Conservation (phyloP, 2,888 invertebrate species). For the Drosophila neotestacea region DNA sequence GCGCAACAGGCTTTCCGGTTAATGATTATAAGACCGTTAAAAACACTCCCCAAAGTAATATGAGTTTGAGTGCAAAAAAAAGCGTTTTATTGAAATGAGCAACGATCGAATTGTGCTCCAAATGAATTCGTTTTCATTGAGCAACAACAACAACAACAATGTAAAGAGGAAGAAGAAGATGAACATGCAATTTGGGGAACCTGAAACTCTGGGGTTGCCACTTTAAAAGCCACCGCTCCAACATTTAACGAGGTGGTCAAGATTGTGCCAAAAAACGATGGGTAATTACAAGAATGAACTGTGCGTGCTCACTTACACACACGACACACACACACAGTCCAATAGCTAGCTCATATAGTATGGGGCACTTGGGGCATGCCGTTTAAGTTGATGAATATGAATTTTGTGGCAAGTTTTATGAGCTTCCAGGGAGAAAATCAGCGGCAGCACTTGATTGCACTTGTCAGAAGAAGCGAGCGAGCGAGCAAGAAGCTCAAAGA, state of each 20-base stretch:
- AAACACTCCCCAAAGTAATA: slow-evolving; percentile 31
- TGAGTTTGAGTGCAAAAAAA: slow-evolving; percentile 36
- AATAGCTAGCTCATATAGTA: background rate
- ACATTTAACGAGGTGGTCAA: slow-evolving; percentile 75
- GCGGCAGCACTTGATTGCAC: slow-evolving; percentile 48
- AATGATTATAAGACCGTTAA: slow-evolving; percentile 69
- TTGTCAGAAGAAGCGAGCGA: slow-evolving; percentile 35
- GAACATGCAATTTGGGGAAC: slow-evolving; percentile 50
- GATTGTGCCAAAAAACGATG: slow-evolving; percentile 76
- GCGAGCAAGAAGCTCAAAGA: slow-evolving; percentile 22
- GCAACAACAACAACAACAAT: slow-evolving; percentile 5
- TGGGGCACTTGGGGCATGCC: slow-evolving; percentile 56
- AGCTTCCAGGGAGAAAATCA: slow-evolving; percentile 26
- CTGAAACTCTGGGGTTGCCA: slow-evolving; percentile 1
- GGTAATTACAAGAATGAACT: slow-evolving; percentile 67
- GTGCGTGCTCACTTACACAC: slow-evolving; percentile 41
- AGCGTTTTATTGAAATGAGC: slow-evolving; percentile 71
- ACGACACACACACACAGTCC: background rate
- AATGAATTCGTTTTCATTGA: slow-evolving; percentile 72
- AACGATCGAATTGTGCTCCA: slow-evolving; percentile 69
- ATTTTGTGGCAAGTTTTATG: slow-evolving; percentile 64
- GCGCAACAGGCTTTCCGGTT: slow-evolving; percentile 66
- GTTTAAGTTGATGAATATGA: slow-evolving; percentile 73
- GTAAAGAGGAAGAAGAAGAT: slow-evolving; percentile 2
- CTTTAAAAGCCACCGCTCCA: slow-evolving; percentile 64